phyloP scores from a whole-genome alignment of 2,113 vertebrate species.

The Protomyctophum bolini region DNA sequence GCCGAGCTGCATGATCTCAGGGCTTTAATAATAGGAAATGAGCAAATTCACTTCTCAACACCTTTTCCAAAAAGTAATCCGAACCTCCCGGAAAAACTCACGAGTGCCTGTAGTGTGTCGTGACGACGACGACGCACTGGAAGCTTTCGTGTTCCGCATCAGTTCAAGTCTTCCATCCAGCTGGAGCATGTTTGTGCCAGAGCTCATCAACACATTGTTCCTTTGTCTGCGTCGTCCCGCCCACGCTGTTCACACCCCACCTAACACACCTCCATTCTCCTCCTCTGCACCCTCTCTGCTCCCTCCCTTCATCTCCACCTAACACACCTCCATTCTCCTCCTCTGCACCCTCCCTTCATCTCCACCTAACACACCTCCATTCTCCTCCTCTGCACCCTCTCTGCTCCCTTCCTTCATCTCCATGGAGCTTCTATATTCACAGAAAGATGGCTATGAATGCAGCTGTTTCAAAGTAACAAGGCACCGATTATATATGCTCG shows the following conservation, averaged over 20 bases:
- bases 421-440: neutral
- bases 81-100: too few relatives aligned
- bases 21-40: too few relatives aligned
- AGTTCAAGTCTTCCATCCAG: neutral
- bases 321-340: too few relatives aligned
- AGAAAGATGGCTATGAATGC: neutral
- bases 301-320: neutral
- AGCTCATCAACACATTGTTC: neutral
- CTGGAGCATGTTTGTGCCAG: neutral
- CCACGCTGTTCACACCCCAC: neutral
- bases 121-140: too few relatives aligned
- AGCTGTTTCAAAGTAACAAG: neutral
- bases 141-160: neutral
- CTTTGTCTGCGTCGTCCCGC: neutral
- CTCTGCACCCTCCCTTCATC: neutral
- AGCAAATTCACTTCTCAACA: too few relatives aligned
- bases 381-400: neutral
- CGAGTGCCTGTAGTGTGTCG: too few relatives aligned
- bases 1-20: too few relatives aligned
- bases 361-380: too few relatives aligned
- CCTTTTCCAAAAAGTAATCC: too few relatives aligned
- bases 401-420: neutral
- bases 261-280: too few relatives aligned
- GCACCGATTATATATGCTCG: too few relatives aligned
- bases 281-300: neutral